These are phyloP conservation scores for Coracopsis vasa DNA, from an alignment of 2,113 vertebrate genomes.

Conservation along the genomic window DNA sequence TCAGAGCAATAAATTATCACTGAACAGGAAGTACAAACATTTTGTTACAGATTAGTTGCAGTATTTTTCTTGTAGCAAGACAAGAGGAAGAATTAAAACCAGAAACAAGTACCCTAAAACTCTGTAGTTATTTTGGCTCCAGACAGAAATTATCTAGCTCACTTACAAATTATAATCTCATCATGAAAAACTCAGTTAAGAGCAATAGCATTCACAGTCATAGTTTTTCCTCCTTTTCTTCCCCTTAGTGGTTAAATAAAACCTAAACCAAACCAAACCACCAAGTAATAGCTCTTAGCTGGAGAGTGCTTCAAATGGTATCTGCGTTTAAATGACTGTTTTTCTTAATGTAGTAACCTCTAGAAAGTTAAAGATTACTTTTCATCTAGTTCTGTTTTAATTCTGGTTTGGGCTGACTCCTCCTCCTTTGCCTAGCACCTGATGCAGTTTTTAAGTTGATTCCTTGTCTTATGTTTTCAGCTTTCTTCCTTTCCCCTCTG, in stretches of 20 bases:
- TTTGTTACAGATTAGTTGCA: not conserved
- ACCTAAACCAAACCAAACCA: not conserved
- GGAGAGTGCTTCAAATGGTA: conserved; percentile 12
- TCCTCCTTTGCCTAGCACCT: not conserved
- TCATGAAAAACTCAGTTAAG: not conserved
- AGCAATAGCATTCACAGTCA: not conserved
- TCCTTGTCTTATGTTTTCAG: not conserved
- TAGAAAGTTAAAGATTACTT: conserved; percentile 4
- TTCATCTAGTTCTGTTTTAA: conserved; percentile 2
- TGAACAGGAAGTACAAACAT: not conserved
- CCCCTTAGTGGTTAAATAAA: not conserved
- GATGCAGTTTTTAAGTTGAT: not conserved
- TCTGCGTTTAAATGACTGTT: not conserved
- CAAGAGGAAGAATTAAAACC: not conserved
- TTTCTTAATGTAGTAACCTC: not conserved
- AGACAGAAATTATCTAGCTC: not conserved
- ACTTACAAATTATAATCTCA: not conserved
- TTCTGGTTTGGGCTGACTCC: conserved; percentile 19
- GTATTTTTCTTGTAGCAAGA: not conserved
- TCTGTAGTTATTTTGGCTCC: not conserved
- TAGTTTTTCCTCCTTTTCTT: not conserved
- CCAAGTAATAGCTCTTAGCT: not conserved
- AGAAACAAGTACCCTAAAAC: not conserved
- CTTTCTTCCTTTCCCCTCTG: not conserved
- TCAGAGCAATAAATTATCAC: not conserved